These are phyloP conservation scores for Theristicus caerulescens DNA, from an alignment of 2,113 vertebrate species.

Conservation along the genomic window DNA sequence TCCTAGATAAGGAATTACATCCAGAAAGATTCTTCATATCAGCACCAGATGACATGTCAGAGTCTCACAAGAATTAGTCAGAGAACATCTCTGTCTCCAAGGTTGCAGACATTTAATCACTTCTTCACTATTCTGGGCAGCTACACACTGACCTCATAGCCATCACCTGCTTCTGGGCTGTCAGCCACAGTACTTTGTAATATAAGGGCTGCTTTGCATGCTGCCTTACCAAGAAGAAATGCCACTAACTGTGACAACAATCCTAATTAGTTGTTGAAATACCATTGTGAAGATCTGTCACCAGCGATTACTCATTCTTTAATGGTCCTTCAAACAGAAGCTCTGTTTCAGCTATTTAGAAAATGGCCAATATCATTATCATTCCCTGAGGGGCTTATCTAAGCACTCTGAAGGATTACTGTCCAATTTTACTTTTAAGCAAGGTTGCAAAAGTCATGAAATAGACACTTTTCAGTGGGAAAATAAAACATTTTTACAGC, in stretches of 20 bases:
- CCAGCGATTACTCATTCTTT: constrained; percentile 55
- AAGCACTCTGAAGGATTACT: constrained; percentile 46
- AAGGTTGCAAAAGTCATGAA: constrained; percentile 34
- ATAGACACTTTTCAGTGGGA: constrained; percentile 1
- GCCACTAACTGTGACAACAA: constrained; percentile 54
- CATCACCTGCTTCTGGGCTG: constrained; percentile 22
- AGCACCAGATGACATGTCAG: constrained; percentile 3
- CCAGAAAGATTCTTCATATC: background rate
- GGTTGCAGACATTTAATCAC: constrained; percentile 56
- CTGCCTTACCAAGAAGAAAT: background rate
- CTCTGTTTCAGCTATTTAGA: constrained; percentile 57
- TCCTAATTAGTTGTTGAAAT: constrained; percentile 68
- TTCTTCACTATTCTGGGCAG: constrained; percentile 43
- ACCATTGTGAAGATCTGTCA: constrained; percentile 61
- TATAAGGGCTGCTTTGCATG: constrained; percentile 16
- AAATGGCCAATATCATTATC: constrained; percentile 53
- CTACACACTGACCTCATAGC: constrained; percentile 36
- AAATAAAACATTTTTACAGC: constrained; percentile 19
- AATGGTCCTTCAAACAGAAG: constrained; percentile 45
- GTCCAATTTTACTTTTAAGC: constrained; percentile 45
- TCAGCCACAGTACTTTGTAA: background rate
- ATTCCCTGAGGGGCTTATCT: constrained; percentile 38
- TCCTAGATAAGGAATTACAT: background rate
- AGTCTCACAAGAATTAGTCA: constrained; percentile 38
- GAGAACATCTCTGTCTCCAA: constrained; percentile 8